Evolutionary conservation across 2,888 invertebrate genomes (phyloP).

Genomic region (Nycteola revayana): DNA sequence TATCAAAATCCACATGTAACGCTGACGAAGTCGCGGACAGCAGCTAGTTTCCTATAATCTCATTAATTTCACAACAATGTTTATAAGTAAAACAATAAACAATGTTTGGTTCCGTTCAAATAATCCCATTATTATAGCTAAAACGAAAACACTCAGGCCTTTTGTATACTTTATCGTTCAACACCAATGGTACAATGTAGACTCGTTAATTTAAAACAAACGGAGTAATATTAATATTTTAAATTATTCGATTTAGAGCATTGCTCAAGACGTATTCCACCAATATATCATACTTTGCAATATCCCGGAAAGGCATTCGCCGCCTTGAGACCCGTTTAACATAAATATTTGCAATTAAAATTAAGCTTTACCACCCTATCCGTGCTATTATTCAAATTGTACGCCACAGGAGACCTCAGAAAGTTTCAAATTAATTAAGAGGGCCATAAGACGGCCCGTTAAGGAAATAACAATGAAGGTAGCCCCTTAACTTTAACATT

Average conservation of each 20-base stretch:
- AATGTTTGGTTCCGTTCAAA: not conserved
- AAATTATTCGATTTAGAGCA: conserved; percentile 39
- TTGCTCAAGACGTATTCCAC: conserved; percentile 40
- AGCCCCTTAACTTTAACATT: conserved; percentile 62
- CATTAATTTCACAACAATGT: too few relatives aligned
- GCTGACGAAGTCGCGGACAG: too few relatives aligned
- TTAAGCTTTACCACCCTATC: conserved; percentile 75
- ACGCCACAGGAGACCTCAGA: conserved; percentile 79
- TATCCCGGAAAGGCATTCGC: conserved; percentile 52
- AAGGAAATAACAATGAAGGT: conserved; percentile 77
- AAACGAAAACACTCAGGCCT: too few relatives aligned
- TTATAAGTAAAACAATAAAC: too few relatives aligned
- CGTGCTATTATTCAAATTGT: conserved; percentile 79
- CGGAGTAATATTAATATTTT: conserved; percentile 25
- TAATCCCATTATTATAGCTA: not conserved
- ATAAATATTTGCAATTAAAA: conserved; percentile 83
- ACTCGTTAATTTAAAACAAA: conserved; percentile 28
- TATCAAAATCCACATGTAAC: too few relatives aligned
- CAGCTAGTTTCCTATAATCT: too few relatives aligned
- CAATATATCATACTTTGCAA: conserved; percentile 72
- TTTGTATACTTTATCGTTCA: too few relatives aligned
- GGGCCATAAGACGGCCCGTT: conserved; percentile 79
- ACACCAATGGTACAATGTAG: not conserved
- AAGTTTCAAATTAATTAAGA: conserved; percentile 83
- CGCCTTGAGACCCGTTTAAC: conserved; percentile 65